phyloP scores from a whole-genome alignment of 2,113 vertebrate species.

The Piprites chloris region DNA sequence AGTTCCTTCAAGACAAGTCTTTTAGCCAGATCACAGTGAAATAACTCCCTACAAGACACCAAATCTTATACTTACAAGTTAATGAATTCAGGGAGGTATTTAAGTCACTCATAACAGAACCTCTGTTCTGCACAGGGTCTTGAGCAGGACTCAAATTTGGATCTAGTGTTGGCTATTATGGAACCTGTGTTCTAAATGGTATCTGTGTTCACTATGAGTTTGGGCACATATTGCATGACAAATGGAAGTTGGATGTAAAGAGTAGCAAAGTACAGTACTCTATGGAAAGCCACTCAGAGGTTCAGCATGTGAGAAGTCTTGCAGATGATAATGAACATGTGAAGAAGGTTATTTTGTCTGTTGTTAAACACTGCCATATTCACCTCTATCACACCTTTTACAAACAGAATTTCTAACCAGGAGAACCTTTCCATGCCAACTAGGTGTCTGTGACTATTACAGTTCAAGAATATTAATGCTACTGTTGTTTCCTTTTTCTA shows the following conservation, averaged over 20 bases:
- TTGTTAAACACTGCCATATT: neutral
- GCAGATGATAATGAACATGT: neutral
- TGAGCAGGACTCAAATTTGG: neutral
- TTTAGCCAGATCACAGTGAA: neutral
- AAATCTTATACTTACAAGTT: neutral
- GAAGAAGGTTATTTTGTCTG: neutral
- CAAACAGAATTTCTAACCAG: neutral
- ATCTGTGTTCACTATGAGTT: neutral
- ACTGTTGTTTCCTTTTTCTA: neutral
- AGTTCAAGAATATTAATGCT: neutral
- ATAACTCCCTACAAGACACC: neutral
- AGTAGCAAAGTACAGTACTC: neutral
- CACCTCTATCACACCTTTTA: neutral
- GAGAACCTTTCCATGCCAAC: neutral
- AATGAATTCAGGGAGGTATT: neutral
- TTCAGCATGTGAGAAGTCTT: fast-evolving
- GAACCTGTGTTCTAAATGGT: neutral
- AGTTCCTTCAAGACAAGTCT: neutral
- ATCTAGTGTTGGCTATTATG: neutral
- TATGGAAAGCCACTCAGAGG: neutral
- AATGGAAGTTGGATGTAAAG: neutral
- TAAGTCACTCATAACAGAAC: neutral
- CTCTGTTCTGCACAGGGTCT: neutral
- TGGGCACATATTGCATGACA: neutral
- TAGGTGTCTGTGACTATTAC: fast-evolving